Conservation (phyloP, 2,797 vertebrate species). For the Malurus leucopterus region DNA sequence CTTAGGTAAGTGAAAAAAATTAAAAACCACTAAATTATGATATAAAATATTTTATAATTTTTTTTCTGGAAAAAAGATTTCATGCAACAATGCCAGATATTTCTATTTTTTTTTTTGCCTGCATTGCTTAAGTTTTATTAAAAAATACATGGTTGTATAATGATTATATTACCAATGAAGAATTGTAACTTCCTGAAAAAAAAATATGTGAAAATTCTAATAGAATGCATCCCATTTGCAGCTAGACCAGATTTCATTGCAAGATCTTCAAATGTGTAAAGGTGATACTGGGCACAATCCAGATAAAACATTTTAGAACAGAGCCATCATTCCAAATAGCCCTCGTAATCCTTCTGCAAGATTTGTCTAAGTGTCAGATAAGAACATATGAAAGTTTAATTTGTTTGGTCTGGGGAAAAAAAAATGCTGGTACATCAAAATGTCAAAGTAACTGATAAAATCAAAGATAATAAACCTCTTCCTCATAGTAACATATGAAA, state of each 20-base stretch:
- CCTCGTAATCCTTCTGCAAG: neutral
- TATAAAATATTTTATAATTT: neutral
- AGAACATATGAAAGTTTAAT: neutral
- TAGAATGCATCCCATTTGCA: neutral
- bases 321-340: neutral
- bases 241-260: neutral
- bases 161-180: neutral
- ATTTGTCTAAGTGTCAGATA: neutral
- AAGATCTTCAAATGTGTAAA: neutral
- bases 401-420: constrained; percentile 6
- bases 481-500: neutral
- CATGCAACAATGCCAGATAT: neutral
- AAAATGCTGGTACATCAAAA: neutral
- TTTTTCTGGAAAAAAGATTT: neutral
- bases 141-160: neutral
- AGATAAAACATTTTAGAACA: neutral
- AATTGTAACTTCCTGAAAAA: neutral
- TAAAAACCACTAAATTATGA: neutral
- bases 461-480: neutral
- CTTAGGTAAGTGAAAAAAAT: neutral
- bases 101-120: neutral
- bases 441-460: neutral
- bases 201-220: neutral
- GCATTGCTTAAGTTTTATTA: neutral
- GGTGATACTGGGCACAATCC: neutral